Evolutionary conservation across 1,140 invertebrate species (phyloP).

Genomic region (Bursaphelenchus mucronatus): DNA sequence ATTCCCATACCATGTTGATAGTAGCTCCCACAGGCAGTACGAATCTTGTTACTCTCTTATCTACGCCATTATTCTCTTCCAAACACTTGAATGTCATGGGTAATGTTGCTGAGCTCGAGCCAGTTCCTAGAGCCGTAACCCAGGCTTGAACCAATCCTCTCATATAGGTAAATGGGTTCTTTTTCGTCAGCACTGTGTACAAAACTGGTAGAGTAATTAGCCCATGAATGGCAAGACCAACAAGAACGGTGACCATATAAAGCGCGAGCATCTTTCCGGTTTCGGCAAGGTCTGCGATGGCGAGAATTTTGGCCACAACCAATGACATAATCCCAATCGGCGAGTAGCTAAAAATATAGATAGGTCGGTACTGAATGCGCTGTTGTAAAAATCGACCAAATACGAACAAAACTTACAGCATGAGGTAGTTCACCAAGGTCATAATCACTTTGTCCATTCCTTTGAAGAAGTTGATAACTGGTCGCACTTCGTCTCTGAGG

Average conservation of each 20-base stretch:
- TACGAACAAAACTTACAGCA: conserved; percentile 44
- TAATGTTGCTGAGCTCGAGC: conserved; percentile 79
- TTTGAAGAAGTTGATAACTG: conserved; percentile 64
- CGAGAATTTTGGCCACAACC: conserved; percentile 80
- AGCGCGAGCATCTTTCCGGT: conserved; percentile 78
- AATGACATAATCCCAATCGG: conserved; percentile 85
- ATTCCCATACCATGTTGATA: conserved; percentile 47
- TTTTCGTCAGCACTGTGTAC: conserved; percentile 74
- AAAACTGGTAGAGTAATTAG: conserved; percentile 65
- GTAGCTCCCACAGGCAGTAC: conserved; percentile 79
- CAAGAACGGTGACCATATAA: conserved; percentile 83
- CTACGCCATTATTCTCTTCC: conserved; percentile 64
- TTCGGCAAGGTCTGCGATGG: conserved; percentile 75
- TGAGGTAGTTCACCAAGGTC: too few species aligned
- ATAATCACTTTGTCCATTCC: conserved; percentile 64
- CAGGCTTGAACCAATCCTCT: conserved; percentile 79
- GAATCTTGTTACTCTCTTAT: conserved; percentile 75
- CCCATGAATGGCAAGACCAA: conserved; percentile 79
- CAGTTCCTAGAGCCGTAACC: conserved; percentile 83
- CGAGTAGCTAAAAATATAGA: conserved; percentile 71
- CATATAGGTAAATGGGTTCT: conserved; percentile 75
- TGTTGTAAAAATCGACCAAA: not conserved
- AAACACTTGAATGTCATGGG: conserved; percentile 78
- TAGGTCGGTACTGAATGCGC: too few species aligned
- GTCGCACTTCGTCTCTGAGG: conserved; percentile 60